Evolutionary conservation across 2,113 vertebrate species (phyloP), one percentile per base, ranked within the genome.

Genomic region (Acanthisitta chloris): DNA sequence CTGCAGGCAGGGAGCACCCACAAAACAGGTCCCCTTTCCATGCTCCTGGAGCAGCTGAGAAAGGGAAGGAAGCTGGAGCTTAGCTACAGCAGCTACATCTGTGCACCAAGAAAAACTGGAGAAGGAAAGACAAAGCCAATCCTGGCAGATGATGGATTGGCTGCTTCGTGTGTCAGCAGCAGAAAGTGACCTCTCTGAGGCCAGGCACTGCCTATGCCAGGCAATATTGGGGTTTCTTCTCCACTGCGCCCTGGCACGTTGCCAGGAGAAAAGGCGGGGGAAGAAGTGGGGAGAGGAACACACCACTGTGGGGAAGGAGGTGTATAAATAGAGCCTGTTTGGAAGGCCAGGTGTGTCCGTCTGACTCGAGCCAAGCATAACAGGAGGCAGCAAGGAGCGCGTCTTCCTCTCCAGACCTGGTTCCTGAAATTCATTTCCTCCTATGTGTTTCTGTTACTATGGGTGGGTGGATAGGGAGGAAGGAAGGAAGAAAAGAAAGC

Each of bases 361-460:
- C 72, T 1, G 1, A 4, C n/a, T 33, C 0, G 1, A 92, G 94
- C 92, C 96, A 96, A 96, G 25, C 72, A 93, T 62, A 96, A 95
- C 94, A 97, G 81, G 80, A 95, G 90, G 71, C 49, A 92, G 69
- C 45, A 40, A 81, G 24, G 64, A 92, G 72, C 3, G 14, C 0
- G 6, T 38, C 67, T 92, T 96, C 92, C 80, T 91, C 59, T 95
- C 57, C 76, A 93, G 94, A 88, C 64, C 54, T 2, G 4, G 79
- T 69, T 93, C 91, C 96, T 93, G 88, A 92, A 94, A 83, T 92
- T 73, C 1, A 90, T 96, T 96, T 95, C 94, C 82, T 93, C 82
- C 87, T 31, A 1, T 29, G 46, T 66, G 74, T 72, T 95, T 92
- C 88, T 86, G 62, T 77, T 93, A 80, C n/a, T 80, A 19, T 5